Evolutionary conservation across 2,888 invertebrate genomes (phyloP).

Genomic region (Maniola hyperantus): DNA sequence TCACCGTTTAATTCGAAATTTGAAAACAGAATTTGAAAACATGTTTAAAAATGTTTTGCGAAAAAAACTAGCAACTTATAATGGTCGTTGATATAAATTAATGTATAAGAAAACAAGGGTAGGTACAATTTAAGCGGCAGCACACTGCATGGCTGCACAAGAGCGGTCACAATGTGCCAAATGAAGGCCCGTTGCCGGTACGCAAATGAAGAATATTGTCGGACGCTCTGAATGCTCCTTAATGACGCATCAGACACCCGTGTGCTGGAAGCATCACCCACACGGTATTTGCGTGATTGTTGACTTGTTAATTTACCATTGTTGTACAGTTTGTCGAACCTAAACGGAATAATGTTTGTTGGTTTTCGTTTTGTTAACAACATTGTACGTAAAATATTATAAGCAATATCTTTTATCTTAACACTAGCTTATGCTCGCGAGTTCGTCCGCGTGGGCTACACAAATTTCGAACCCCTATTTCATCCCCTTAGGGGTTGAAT

Average conservation of each 20-base stretch:
- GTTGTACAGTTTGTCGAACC: constrained; percentile 52
- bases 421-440: too few species aligned
- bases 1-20: too few species aligned
- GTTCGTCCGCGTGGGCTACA: too few species aligned
- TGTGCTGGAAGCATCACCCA: constrained; percentile 62
- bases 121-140: constrained; percentile 70
- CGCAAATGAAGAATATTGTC: constrained; percentile 83
- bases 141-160: constrained; percentile 59
- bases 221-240: constrained; percentile 78
- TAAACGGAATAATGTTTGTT: constrained; percentile 14
- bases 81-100: constrained; percentile 3
- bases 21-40: too few species aligned
- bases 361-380: constrained; percentile 3
- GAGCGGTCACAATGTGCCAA: constrained; percentile 78
- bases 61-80: too few species aligned
- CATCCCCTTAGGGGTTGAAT: too few species aligned
- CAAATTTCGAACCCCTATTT: too few species aligned
- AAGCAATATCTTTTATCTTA: too few species aligned
- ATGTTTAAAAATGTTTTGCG: too few species aligned
- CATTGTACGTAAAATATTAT: neutral
- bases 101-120: constrained; percentile 30
- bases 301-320: constrained; percentile 68
- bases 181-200: constrained; percentile 68
- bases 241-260: constrained; percentile 68
- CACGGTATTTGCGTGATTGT: constrained; percentile 72